These are phyloP conservation scores for Crenichthys baileyi DNA, from an alignment of 2,797 vertebrate genomes.

Conservation along the genomic window DNA sequence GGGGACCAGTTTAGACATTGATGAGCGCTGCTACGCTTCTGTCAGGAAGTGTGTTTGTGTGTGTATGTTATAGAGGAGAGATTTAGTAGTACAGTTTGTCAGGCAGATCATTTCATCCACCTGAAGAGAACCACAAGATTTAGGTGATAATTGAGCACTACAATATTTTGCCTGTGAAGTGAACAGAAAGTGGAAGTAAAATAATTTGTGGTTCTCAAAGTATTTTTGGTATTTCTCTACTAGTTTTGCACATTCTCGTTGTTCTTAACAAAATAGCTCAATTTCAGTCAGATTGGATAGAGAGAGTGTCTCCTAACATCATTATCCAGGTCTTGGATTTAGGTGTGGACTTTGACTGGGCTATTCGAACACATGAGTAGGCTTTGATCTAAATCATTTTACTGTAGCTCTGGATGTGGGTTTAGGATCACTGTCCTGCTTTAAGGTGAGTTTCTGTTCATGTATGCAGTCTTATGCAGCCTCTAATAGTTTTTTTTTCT, in stretches of 20 bases:
- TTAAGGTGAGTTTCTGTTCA: no score
- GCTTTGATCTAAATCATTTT: not conserved
- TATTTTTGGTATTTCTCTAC: not conserved
- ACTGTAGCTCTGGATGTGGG: not conserved
- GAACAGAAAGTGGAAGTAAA: not conserved
- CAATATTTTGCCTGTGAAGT: no score
- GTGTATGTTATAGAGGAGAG: not conserved
- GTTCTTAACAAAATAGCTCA: not conserved
- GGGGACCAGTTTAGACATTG: not conserved
- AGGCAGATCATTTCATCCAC: not conserved
- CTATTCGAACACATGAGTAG: not conserved
- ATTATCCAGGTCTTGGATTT: not conserved
- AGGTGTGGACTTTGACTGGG: not conserved
- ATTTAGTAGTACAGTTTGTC: not conserved
- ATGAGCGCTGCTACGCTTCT: not conserved
- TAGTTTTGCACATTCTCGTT: not conserved
- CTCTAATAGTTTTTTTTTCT: no score
- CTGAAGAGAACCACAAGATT: not conserved
- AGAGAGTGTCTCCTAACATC: not conserved
- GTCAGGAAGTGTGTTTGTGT: not conserved
- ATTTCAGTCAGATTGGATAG: not conserved
- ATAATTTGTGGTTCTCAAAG: not conserved
- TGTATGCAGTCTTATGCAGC: no score
- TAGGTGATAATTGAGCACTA: not conserved
- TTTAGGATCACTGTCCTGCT: no score